phyloP scores from a whole-genome alignment of 37 sponge, comb jelly and placozoan genomes.

The Spongilla lacustris region DNA sequence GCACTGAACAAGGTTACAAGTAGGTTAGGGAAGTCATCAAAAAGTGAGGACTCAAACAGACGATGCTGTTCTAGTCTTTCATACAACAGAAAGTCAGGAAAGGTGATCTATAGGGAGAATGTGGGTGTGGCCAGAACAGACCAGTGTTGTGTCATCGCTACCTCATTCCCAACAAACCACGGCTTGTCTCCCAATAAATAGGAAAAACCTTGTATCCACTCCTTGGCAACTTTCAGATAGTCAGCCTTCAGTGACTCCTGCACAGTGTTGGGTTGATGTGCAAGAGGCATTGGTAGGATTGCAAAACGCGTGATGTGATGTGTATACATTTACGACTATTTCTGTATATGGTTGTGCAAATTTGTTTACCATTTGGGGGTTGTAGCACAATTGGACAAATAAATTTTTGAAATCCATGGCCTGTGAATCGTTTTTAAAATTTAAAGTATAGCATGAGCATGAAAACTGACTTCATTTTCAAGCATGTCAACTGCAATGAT shows the following conservation, averaged over 20 bases:
- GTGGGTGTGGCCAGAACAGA: too few species aligned
- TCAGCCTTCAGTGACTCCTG: conserved; percentile 36
- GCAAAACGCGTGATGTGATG: too few species aligned
- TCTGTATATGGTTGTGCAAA: too few species aligned
- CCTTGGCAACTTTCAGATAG: conserved; percentile 48
- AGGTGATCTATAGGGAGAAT: conserved; percentile 62
- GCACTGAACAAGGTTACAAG: too few species aligned
- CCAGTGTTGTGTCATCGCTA: too few species aligned
- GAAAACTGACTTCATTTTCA: background rate
- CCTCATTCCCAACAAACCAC: conserved; percentile 73
- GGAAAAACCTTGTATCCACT: conserved; percentile 49
- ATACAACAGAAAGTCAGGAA: conserved; percentile 76
- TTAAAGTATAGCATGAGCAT: too few species aligned
- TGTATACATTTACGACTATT: too few species aligned
- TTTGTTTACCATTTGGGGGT: conserved; percentile 35
- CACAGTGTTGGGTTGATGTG: too few species aligned
- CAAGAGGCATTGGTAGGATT: too few species aligned
- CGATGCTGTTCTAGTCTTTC: conserved; percentile 75
- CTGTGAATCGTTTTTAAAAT: background rate
- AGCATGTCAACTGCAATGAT: conserved; percentile 42
- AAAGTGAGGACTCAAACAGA: conserved; percentile 50
- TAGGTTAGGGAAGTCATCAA: conserved; percentile 62
- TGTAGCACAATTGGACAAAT: conserved; percentile 61
- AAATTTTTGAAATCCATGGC: conserved; percentile 66
- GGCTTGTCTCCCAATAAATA: conserved; percentile 56